phyloP scores from a whole-genome alignment of 2,888 invertebrate genomes.

The Torymus aiolomorphi region DNA sequence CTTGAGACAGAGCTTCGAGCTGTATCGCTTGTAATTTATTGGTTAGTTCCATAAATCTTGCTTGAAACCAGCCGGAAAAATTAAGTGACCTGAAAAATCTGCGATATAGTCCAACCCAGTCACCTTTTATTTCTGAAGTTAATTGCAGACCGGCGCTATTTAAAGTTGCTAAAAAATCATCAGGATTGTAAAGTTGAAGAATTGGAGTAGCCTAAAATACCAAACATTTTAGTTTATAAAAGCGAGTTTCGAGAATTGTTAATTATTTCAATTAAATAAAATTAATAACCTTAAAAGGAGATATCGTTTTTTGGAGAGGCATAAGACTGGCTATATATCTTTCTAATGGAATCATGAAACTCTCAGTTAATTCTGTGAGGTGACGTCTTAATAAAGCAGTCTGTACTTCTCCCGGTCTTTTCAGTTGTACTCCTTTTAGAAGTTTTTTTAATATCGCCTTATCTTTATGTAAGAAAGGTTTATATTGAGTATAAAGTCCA shows the following conservation, averaged over 20 bases:
- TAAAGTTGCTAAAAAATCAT: constrained; percentile 93
- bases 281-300: constrained; percentile 88
- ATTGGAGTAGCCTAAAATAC: constrained; percentile 87
- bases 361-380: constrained; percentile 96
- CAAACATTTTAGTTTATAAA: constrained; percentile 24
- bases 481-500: constrained; percentile 91
- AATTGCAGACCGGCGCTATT: constrained; percentile 95
- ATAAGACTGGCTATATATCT: constrained; percentile 97
- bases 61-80: constrained; percentile 98
- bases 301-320: constrained; percentile 98
- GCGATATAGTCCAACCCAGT: constrained; percentile 96
- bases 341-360: constrained; percentile 99
- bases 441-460: constrained; percentile 95
- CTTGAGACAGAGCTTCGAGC: constrained; percentile 92
- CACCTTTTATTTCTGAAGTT: constrained; percentile 96
- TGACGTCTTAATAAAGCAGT: constrained; percentile 93
- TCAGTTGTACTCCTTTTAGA: constrained; percentile 90
- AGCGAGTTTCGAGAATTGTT: not conserved
- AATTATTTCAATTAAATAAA: constrained; percentile 14
- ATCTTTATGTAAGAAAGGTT: constrained; percentile 94
- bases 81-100: constrained; percentile 95
- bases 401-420: constrained; percentile 95
- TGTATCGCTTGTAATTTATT: constrained; percentile 94
- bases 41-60: constrained; percentile 90
- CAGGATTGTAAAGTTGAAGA: constrained; percentile 94